Conservation (phyloP, 1,140 invertebrate species). For the Heliothis virescens region DNA sequence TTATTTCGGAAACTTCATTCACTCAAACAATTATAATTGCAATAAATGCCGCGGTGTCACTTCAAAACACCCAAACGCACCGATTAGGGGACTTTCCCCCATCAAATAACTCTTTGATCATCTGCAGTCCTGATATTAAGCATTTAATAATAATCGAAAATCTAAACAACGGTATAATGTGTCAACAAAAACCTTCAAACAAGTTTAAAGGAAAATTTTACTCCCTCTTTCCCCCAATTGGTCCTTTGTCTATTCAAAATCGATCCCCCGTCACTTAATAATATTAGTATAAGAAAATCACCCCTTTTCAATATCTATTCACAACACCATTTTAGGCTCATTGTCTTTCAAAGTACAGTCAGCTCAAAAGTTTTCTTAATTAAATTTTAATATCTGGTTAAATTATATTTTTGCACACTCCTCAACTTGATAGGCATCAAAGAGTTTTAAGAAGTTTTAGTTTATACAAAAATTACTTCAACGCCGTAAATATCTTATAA, state of each 20-base stretch:
- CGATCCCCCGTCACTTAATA: conserved; percentile 76
- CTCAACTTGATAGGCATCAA: neutral
- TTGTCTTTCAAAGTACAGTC: conserved; percentile 66
- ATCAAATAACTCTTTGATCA: conserved; percentile 39
- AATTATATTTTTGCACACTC: conserved; percentile 58
- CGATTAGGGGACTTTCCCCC: neutral
- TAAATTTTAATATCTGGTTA: conserved; percentile 78
- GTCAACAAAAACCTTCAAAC: conserved; percentile 62
- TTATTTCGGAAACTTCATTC: neutral
- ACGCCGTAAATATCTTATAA: conserved; percentile 33
- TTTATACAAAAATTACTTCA: too few relatives aligned
- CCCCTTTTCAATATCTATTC: conserved; percentile 55
- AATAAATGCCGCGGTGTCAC: conserved; percentile 33
- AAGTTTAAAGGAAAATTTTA: conserved; percentile 69
- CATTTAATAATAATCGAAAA: conserved; percentile 48
- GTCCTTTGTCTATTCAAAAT: conserved; percentile 69
- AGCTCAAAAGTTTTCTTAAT: conserved; percentile 74
- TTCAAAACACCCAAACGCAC: conserved; percentile 5
- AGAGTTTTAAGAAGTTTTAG: neutral
- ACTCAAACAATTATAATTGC: conserved; percentile 11
- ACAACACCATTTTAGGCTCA: conserved; percentile 62
- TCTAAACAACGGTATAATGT: conserved; percentile 50
- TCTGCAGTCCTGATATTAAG: conserved; percentile 33
- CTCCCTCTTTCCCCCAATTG: conserved; percentile 35
- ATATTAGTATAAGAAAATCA: conserved; percentile 75